phyloP scores from a whole-genome alignment of 2,113 vertebrate species.

The Ovis aries region ARS-UI_Ramb_v3.0 NC_056063.1:83832001-83832500 shows the following conservation, averaged over 20 bases:
- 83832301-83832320: not conserved
- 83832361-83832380: not conserved
- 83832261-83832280: not conserved
- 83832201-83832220: not conserved
- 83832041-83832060: accelerated
- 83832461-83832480: accelerated
- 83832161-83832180: not conserved
- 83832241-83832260: not conserved
- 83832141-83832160: not conserved
- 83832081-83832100: not conserved
- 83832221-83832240: not conserved
- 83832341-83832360: not conserved
- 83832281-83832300: not conserved
- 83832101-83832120: not conserved
- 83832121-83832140: not conserved
- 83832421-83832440: not conserved
- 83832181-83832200: accelerated
- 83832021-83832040: not conserved
- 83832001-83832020: not conserved
- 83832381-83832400: not conserved
- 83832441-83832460: not conserved
- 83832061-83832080: not conserved
- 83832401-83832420: not conserved
- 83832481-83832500: not conserved
- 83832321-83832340: not conserved